Evolutionary conservation across 2,113 vertebrate genomes (phyloP), one percentile per base, ranked within the genome.

Genomic region (Oncorhynchus tshawytscha): DNA sequence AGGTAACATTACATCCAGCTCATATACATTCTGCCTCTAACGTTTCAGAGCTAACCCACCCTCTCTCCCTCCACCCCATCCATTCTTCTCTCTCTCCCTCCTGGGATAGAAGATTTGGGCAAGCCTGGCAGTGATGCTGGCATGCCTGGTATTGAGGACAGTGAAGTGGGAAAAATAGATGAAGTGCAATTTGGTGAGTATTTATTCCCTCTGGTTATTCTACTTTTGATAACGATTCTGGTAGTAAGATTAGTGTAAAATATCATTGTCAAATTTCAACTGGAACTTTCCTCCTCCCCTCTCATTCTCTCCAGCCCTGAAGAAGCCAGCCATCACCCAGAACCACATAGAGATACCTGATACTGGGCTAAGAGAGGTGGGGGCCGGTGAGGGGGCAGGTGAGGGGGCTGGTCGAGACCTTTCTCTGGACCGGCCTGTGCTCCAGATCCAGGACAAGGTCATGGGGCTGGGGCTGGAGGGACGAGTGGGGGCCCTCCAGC

Each of bases 101-200:
- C 20, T 25, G 82, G 7, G 82, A 54, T 89, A 87, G 86, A 94
- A 89, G 96, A 96, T 71, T 91, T 95, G 88, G 91, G 92, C 18
- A 98, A 98, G 80, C 86, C 91, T 71, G 95, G 92, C 82, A 95
- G 95, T 89, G 98, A 99, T 81, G 98, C 97, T 74, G 98, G 98
- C 73, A 99, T 99, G 98, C 98, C 98, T 75, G 98, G 95, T 71
- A 96, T 99, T 90, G 98, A 99, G 89, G 97, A 99, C 88, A 97
- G 96, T 57, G 96, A 96, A 78, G 94, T 96, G 74, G 95, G 93
- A 49, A 99, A 98, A 90, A 90, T 86, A 2, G 95, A 97, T 5
- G 95, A 96, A 24, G 81, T 91, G 71, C 95, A 95, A 45, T 95
- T 95, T 81, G 94, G 98, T 99, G 73, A 91, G 91, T 48, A 48